phyloP scores from a whole-genome alignment of 2,113 vertebrate genomes.

The Himantopus leucocephalus region DNA sequence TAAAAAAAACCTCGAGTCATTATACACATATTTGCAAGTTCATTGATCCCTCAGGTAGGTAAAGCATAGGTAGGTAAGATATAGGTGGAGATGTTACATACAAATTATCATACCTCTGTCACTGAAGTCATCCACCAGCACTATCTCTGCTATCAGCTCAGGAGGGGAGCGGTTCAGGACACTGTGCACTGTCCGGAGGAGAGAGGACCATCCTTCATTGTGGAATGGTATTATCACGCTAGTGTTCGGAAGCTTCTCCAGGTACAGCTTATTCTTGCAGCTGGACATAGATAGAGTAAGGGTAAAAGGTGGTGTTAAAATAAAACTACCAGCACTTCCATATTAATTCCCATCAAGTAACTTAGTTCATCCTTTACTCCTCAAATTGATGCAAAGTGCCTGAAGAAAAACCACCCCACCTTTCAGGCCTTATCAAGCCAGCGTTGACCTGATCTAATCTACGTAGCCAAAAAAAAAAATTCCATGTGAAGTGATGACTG shows the following conservation, averaged over 20 bases:
- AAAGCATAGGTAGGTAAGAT: background rate
- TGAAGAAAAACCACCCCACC: background rate
- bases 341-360: background rate
- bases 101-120: conserved; percentile 84
- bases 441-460: background rate
- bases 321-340: background rate
- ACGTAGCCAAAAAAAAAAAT: background rate
- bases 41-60: background rate
- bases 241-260: conserved; percentile 89
- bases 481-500: background rate
- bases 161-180: conserved; percentile 93
- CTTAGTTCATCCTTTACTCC: background rate
- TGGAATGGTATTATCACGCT: conserved; percentile 98
- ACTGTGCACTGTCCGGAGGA: conserved; percentile 94
- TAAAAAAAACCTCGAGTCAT: background rate
- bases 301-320: background rate
- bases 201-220: conserved; percentile 97
- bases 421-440: background rate
- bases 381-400: background rate
- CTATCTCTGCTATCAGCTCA: conserved; percentile 89
- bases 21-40: background rate
- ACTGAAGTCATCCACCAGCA: conserved; percentile 97
- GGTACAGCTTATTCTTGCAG: conserved; percentile 92
- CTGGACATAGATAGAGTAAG: conserved; percentile 66
- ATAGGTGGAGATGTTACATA: background rate